These are phyloP conservation scores for Neodon shergylaensis DNA, from an alignment of 2,113 vertebrate genomes.

Conservation along the genomic window DNA sequence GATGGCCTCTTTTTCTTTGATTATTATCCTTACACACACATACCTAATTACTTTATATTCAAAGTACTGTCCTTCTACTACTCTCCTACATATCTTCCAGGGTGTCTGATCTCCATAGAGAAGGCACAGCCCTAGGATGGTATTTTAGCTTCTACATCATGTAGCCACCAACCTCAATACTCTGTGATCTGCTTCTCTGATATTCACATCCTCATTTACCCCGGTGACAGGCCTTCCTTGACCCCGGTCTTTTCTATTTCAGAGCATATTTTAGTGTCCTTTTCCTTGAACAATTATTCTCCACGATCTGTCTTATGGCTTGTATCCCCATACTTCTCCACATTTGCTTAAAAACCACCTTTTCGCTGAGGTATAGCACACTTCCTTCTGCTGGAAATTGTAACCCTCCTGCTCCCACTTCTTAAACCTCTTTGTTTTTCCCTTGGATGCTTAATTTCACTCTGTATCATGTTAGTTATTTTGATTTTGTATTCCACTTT, in stretches of 20 bases:
- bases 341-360: background rate
- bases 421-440: background rate
- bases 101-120: background rate
- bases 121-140: background rate
- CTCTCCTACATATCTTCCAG: too few relatives aligned
- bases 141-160: rapidly evolving
- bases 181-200: background rate
- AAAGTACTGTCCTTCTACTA: too few relatives aligned
- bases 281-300: background rate
- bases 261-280: rapidly evolving
- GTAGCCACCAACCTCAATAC: rapidly evolving
- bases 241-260: background rate
- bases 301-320: background rate
- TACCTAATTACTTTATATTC: background rate
- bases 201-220: background rate
- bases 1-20: too few relatives aligned
- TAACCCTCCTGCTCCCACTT: rapidly evolving
- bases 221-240: rapidly evolving
- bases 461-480: background rate
- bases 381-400: background rate
- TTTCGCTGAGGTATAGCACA: background rate
- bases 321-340: background rate
- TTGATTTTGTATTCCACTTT: background rate
- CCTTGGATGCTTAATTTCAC: too few relatives aligned
- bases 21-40: background rate